Conservation (phyloP, 2,797 vertebrate genomes). For the Myoxocephalus aenaeus region DNA sequence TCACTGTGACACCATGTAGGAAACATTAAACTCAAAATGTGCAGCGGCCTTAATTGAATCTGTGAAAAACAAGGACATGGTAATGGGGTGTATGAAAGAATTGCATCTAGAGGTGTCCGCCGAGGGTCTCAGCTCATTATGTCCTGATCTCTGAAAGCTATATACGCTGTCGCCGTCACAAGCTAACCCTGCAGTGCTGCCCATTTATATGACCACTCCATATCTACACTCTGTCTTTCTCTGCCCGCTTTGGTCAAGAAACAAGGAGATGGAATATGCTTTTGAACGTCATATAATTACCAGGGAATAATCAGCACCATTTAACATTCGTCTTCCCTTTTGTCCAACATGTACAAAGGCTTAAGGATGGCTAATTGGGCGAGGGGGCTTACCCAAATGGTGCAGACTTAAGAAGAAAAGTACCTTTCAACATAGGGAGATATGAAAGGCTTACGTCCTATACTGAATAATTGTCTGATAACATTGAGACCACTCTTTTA, state of each 20-base stretch:
- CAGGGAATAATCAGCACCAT: conserved; percentile 76
- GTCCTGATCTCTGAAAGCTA: conserved; percentile 62
- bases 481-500: conserved; percentile 79
- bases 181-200: conserved; percentile 27
- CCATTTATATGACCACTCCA: conserved; percentile 62
- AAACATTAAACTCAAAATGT: conserved; percentile 22
- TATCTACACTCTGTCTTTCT: conserved; percentile 26
- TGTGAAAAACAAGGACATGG: conserved; percentile 49
- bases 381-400: conserved; percentile 71
- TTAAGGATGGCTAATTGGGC: conserved; percentile 82
- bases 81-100: conserved; percentile 43
- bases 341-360: conserved; percentile 75
- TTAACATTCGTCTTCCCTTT: conserved; percentile 77
- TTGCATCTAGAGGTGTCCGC: conserved; percentile 40
- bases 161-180: conserved; percentile 15
- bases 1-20: conserved; percentile 7
- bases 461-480: conserved; percentile 83
- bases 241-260: conserved; percentile 48
- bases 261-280: conserved; percentile 59
- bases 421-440: conserved; percentile 74
- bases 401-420: conserved; percentile 68
- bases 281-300: conserved; percentile 80
- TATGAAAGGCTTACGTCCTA: conserved; percentile 69
- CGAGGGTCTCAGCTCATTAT: conserved; percentile 60
- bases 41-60: conserved; percentile 54